Evolutionary conservation across 2,797 vertebrate species (phyloP).

Genomic region (Lagorchestes hirsutus): DNA sequence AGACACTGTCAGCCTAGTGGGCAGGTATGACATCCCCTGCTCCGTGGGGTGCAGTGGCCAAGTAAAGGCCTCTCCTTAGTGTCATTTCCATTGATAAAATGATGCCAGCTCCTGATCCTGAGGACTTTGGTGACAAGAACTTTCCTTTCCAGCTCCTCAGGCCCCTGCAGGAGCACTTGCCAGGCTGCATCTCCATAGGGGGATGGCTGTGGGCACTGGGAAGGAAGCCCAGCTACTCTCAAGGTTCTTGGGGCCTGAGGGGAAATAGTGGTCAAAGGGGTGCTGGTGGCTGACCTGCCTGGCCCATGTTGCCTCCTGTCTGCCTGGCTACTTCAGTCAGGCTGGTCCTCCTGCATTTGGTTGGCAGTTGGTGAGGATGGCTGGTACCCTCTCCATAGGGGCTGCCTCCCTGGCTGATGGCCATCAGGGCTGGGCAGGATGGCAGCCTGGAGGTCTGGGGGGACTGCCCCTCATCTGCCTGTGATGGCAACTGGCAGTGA

Average conservation of each 20-base stretch:
- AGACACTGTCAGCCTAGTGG: neutral
- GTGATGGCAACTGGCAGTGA: neutral
- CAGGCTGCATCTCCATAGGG: neutral
- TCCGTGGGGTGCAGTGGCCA: neutral
- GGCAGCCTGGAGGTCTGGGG: too few relatives aligned
- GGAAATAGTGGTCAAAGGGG: neutral
- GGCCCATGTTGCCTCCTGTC: neutral
- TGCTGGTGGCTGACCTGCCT: neutral
- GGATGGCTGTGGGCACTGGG: neutral
- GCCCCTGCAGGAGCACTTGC: neutral
- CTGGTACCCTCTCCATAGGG: neutral
- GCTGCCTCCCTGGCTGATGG: neutral
- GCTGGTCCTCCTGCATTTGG: neutral
- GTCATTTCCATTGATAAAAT: neutral
- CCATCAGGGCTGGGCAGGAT: neutral
- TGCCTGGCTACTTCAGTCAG: neutral
- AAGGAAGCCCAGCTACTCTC: neutral
- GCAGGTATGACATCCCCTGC: accelerated
- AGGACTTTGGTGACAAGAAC: neutral
- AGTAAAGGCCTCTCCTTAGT: neutral
- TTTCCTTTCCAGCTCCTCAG: neutral
- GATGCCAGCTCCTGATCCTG: too few relatives aligned
- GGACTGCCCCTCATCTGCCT: neutral
- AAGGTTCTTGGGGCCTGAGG: neutral
- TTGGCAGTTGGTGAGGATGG: neutral